Base-by-base conservation (phyloP, 2,888 invertebrate genomes). In the Ophraella communa region DNA sequence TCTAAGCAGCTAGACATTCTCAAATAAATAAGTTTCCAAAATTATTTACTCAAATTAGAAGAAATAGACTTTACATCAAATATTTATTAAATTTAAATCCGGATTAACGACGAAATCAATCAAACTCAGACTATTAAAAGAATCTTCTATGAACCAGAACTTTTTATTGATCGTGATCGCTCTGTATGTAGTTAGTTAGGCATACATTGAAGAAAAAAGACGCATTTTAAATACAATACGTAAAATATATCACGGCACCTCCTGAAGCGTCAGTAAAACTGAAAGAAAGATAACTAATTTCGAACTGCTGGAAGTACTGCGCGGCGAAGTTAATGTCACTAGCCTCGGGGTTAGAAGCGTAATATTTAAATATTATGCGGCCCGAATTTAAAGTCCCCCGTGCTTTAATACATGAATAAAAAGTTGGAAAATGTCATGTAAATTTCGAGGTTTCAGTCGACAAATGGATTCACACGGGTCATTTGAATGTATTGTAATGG, bases 361-460 rank as follows among this genome's bases (percentile, higher is more conserved):
- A 57, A 45, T 56, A 60, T 66, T 63, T 57, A 63, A 63, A n/a
- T n/a, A n/a, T n/a, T n/a, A 66, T 67, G 62, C 57, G 44, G 53
- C 51, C 57, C 35, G 67, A 67, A 67, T 65, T 66, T 66, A 21
- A 64, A 66, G 27, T 66, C 30, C 24, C 20, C 51, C 33, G 49
- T 54, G 49, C 54, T 64, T 62, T 62, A 61, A 63, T 57, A 64
- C 64, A 62, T 62, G 68, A 64, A 68, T 68, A 68, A 66, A 64
- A 68, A 62, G 56, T 64, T 64, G 44, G 59, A 64, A 65, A 64
- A 68, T 64, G 68, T 53, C 62, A 68, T 66, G 68, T 68, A 66
- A 64, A 66, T 64, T 65, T 64, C 27, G 14, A 60, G 44, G 64
- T 49, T 64, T 63, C 44, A 49, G 61, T 52, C 52, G 66, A 64